Conservation (phyloP, 2,797 vertebrate species). For the Otus scops region DNA sequence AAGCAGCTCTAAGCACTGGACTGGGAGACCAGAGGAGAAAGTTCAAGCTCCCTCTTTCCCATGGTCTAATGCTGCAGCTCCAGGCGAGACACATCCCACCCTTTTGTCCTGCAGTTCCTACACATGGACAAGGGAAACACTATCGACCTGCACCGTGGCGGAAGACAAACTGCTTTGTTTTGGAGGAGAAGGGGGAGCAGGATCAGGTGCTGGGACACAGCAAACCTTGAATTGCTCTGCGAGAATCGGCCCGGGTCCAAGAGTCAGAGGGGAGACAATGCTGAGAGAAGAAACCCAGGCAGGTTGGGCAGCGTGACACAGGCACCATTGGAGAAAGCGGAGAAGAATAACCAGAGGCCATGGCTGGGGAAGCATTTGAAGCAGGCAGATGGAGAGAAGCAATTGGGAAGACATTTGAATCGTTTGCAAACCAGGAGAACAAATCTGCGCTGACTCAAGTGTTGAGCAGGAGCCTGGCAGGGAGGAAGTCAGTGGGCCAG, state of each 20-base stretch:
- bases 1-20: background rate
- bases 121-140: rapidly evolving
- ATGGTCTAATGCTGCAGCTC: background rate
- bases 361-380: background rate
- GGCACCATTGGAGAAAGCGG: rapidly evolving
- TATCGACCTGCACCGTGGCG: rapidly evolving
- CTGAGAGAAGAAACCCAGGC: background rate
- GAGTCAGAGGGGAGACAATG: background rate
- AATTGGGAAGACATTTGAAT: rapidly evolving
- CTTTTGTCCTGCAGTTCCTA: background rate
- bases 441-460: rapidly evolving
- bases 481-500: background rate
- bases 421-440: background rate
- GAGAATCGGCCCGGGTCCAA: background rate
- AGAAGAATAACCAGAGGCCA: background rate
- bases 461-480: background rate
- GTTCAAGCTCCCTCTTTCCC: background rate
- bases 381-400: background rate
- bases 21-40: background rate
- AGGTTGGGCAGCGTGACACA: background rate
- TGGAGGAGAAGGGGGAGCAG: background rate
- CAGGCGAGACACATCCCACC: background rate
- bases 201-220: background rate
- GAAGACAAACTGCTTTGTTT: background rate
- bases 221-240: background rate